These are phyloP conservation scores for Drosophila macrospina DNA, from an alignment of 2,888 invertebrate species.

Conservation along the genomic window DNA sequence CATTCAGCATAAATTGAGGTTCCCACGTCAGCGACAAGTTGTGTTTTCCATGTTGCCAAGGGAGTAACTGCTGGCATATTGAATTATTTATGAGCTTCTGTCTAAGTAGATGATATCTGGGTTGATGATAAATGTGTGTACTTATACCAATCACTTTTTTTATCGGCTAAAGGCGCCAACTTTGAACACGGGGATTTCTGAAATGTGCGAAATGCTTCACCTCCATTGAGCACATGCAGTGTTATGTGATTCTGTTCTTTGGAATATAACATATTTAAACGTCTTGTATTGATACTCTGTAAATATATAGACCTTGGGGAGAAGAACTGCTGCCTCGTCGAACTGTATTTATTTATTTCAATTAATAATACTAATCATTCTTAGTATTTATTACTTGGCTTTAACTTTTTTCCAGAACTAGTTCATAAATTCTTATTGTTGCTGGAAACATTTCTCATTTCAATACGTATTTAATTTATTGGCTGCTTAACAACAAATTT, in stretches of 20 bases:
- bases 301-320: neutral
- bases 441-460: constrained; percentile 13
- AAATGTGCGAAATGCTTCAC: constrained; percentile 18
- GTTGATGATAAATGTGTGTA: neutral
- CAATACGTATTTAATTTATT: constrained; percentile 46
- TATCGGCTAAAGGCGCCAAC: constrained; percentile 1
- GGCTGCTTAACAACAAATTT: constrained; percentile 43
- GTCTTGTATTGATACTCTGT: constrained; percentile 2
- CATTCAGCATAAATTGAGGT: constrained; percentile 50
- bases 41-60: constrained; percentile 41
- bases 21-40: constrained; percentile 49
- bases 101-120: constrained; percentile 18
- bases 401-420: constrained; percentile 14
- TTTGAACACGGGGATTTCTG: constrained; percentile 30
- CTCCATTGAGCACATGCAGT: constrained; percentile 25
- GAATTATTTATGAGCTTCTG: constrained; percentile 53
- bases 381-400: constrained; percentile 11
- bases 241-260: constrained; percentile 6
- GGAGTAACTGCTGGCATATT: constrained; percentile 14
- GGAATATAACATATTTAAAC: neutral
- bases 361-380: too few relatives aligned
- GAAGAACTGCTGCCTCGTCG: neutral
- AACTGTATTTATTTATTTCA: neutral
- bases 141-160: constrained; percentile 1
- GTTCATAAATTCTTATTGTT: constrained; percentile 36